Evolutionary conservation across 2,113 vertebrate genomes (phyloP), one percentile per base, ranked within the genome.

Genomic region (Spea multiplicata): DNA sequence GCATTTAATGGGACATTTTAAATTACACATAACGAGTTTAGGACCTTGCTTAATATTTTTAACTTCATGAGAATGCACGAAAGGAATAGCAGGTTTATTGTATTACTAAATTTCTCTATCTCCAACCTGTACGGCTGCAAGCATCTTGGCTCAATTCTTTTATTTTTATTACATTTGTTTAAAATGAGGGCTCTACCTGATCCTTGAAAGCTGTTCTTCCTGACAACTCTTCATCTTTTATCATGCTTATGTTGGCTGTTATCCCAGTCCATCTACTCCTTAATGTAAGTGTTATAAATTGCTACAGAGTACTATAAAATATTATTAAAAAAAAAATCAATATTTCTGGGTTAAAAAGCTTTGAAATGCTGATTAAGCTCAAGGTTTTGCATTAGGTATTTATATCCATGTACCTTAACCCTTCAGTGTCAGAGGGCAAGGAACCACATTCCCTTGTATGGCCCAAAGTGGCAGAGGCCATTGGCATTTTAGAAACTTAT

Each of bases 231-330:
- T 89, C 82, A 84, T 89, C 87, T 90, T 90, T 90, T 86, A 72
- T 89, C 87, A 86, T 87, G 81, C 82, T 80, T 85, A 66, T 81
- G 81, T 86, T 93, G 90, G 90, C 90, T 88, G 86, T 88, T 85
- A 85, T 92, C 90, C 89, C 75, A 0, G 88, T 75, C 89, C 86
- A 89, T 91, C 88, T 88, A 89, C 87, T 91, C 84, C 87, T 90
- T 93, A 91, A 93, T 91, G 87, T 90, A 90, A 90, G 86, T 87
- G 87, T 89, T 91, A 91, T 87, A 91, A 93, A 92, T 93, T 89
- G 87, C 87, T 89, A 84, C 85, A 88, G 90, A 88, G 87, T 88
- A 85, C 85, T 86, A 87, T 90, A 89, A 89, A 89, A 86, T 86
- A 89, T 91, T 89, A 90, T 91, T 91, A 90, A 89, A 90, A 89